These are phyloP conservation scores for Drosophila pegasa DNA, from an alignment of 2,888 invertebrate species.

Conservation along the genomic window DNA sequence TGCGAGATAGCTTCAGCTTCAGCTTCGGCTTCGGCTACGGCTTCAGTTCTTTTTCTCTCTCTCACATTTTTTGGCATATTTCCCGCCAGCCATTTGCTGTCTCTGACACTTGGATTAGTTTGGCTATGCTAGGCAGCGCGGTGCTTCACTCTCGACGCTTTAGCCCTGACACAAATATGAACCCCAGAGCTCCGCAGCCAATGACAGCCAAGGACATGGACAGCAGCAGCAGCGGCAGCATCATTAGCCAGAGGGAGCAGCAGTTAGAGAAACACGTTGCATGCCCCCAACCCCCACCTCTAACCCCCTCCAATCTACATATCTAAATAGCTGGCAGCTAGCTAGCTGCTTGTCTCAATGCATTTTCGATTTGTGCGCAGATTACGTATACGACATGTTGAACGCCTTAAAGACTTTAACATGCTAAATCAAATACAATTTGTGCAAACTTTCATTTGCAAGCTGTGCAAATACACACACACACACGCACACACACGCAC, in stretches of 20 bases:
- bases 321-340: neutral
- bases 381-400: constrained; percentile 73
- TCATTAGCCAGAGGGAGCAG: constrained; percentile 52
- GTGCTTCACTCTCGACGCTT: constrained; percentile 26
- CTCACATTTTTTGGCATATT: constrained; percentile 64
- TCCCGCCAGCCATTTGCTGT: constrained; percentile 61
- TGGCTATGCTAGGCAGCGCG: neutral
- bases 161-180: constrained; percentile 71
- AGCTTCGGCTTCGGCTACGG: too few species aligned
- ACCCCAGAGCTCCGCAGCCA: constrained; percentile 43
- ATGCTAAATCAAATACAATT: constrained; percentile 54
- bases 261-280: constrained; percentile 31
- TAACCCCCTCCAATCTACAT: neutral
- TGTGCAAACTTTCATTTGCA: constrained; percentile 63
- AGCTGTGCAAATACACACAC: constrained; percentile 51
- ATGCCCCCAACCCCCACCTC: neutral
- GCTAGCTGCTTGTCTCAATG: constrained; percentile 29
- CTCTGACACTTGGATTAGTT: constrained; percentile 7
- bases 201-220: constrained; percentile 52
- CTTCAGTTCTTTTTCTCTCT: too few species aligned
- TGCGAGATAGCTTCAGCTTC: constrained; percentile 38
- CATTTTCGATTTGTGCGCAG: constrained; percentile 43
- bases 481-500: constrained; percentile 17
- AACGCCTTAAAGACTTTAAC: constrained; percentile 59
- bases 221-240: constrained; percentile 21